phyloP scores from a whole-genome alignment of 2,113 vertebrate genomes.

The Tupaia chinensis region DNA sequence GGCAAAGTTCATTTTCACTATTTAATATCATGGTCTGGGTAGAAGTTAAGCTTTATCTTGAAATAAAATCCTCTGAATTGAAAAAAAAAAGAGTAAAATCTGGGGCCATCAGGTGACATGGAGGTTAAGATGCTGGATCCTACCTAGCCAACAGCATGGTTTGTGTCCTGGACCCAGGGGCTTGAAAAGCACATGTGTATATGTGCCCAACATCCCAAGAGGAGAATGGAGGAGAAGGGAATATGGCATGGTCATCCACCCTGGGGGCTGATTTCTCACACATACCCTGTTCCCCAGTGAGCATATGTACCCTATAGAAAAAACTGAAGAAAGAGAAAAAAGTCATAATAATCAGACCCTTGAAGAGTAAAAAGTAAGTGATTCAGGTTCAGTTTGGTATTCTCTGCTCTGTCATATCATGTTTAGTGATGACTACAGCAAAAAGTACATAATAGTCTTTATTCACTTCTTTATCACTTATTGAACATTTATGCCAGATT shows the following conservation, averaged over 20 bases:
- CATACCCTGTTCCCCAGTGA: too few relatives aligned
- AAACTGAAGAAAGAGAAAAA: too few relatives aligned
- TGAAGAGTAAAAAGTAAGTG: conserved; percentile 13
- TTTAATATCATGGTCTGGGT: conserved; percentile 18
- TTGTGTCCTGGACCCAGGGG: too few relatives aligned
- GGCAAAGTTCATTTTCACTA: not conserved
- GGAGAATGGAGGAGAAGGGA: too few relatives aligned
- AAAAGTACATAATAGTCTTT: not conserved
- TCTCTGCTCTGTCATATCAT: not conserved
- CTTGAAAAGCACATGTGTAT: too few relatives aligned
- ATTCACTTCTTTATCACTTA: not conserved
- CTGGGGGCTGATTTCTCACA: too few relatives aligned
- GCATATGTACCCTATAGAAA: too few relatives aligned
- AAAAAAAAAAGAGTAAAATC: not conserved
- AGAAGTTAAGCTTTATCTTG: conserved; percentile 46
- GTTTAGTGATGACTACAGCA: not conserved
- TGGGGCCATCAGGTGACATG: too few relatives aligned
- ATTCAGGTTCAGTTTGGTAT: not conserved
- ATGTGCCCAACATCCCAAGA: too few relatives aligned
- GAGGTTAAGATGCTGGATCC: too few relatives aligned
- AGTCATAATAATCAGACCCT: not conserved
- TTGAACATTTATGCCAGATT: not conserved
- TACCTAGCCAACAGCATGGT: too few relatives aligned
- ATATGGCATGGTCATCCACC: too few relatives aligned
- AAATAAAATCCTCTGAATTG: conserved; percentile 77